These are phyloP conservation scores for Meteorus sp. DNA, from an alignment of 1,140 invertebrate genomes.

Conservation along the genomic window DNA sequence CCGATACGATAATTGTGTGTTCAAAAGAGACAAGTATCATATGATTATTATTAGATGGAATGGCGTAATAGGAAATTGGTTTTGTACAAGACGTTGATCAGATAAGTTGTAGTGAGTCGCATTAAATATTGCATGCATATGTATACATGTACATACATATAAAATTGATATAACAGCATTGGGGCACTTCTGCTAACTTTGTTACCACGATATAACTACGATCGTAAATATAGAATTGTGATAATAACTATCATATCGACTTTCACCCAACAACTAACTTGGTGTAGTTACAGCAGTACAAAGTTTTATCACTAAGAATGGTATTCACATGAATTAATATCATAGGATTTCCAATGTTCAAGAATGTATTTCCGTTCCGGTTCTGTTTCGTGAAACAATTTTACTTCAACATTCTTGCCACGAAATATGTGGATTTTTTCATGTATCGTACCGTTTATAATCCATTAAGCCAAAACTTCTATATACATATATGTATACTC, in stretches of 20 bases:
- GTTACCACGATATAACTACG: conserved; percentile 7
- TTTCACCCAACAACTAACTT: not conserved
- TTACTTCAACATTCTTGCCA: not conserved
- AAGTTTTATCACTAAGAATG: conserved; percentile 5
- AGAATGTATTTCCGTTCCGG: no score
- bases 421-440: not conserved
- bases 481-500: conserved; percentile 2
- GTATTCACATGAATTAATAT: not conserved
- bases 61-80: no score
- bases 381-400: no score
- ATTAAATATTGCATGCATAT: not conserved
- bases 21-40: no score
- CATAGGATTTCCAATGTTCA: not conserved
- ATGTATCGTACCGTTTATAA: not conserved
- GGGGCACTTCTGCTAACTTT: not conserved
- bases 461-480: not conserved
- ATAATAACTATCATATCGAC: conserved; percentile 1
- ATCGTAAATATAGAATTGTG: not conserved
- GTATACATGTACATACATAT: not conserved
- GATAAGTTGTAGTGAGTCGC: no score
- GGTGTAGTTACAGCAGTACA: not conserved
- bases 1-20: no score
- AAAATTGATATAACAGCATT: no score
- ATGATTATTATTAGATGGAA: no score
- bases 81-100: no score